Evolutionary conservation across 2,888 invertebrate genomes (phyloP), one percentile per base, ranked within the genome.

Genomic region (Mesoligia furuncula): DNA sequence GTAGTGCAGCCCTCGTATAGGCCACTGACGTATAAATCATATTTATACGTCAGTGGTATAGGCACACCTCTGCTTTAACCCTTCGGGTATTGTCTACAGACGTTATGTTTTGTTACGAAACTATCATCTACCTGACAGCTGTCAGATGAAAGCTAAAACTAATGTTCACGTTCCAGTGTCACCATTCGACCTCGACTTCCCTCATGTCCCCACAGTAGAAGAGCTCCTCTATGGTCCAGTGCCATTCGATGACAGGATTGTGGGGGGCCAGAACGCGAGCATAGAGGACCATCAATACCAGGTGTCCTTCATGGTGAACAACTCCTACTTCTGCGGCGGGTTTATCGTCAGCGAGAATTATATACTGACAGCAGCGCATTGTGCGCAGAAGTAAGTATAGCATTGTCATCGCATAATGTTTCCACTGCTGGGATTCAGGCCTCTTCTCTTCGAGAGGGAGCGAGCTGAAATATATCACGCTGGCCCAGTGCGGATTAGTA

Each of bases 291-390:
- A 95, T 73, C 97, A 97, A 0, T 93, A 95, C 87, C 97, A 97
- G 87, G 95, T 96, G 7, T 96, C 96, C 0, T 95, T 97, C 39
- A 92, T 95, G 45, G 94, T 93, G 11, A 94, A 95, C 87, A 93
- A 95, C 71, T 92, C 92, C 0, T 97, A 93, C 80, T 95, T 95
- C 85, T 97, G 97, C 72, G 97, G 97, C 0, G 97, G 97, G 0
- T 95, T 95, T 78, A 96, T 97, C 15, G 89, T 97, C 65, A 96
- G 95, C 71, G 91, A 94, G 70, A 90, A 93, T 27, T 96, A 95
- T 80, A 95, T 97, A 24, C 48, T 96, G n/a, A 97, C 97, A 0
- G 97, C 97, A 0, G 97, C 91, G 0, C 97, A 97, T 88, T 97
- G 97, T 75, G 94, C 96, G 9, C 93, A 94, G 77, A 88, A 95